A percentile compares a stretch with the other conserved stretches of the same genome.
Conservation (phyloP, 2,113 vertebrate species). For the Leucopsar rothschildi region DNA sequence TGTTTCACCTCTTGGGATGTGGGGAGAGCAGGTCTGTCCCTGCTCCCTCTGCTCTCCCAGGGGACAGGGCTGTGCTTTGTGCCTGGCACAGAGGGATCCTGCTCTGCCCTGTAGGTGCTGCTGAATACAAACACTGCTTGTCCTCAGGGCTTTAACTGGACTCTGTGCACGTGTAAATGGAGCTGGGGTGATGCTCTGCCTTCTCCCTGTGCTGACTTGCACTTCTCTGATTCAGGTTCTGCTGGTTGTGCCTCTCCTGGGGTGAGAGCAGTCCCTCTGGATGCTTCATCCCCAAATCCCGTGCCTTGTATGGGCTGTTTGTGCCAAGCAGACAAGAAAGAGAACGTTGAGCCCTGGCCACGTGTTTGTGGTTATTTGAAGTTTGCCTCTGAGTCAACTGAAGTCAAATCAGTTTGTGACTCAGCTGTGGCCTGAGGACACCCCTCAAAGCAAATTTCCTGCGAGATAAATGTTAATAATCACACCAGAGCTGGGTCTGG, state of each 20-base stretch:
- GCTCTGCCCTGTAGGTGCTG: neutral
- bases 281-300: neutral
- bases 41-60: neutral
- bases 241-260: neutral
- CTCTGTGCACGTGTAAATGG: fast-evolving
- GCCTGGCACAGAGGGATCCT: neutral
- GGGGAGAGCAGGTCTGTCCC: neutral
- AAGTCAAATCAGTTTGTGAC: neutral
- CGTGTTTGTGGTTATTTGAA: neutral
- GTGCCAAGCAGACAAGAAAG: neutral
- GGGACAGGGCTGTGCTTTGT: neutral
- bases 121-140: neutral
- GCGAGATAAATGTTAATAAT: fast-evolving
- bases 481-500: neutral
- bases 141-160: fast-evolving
- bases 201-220: neutral
- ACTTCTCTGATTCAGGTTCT: neutral
- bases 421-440: neutral
- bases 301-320: fast-evolving
- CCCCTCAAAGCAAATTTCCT: neutral
- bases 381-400: neutral
- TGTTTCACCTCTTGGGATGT: neutral
- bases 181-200: neutral
- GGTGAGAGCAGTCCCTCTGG: neutral
- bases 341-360: neutral